Base-by-base conservation (phyloP, 2,888 invertebrate genomes). In the Adela reaumurella region DNA sequence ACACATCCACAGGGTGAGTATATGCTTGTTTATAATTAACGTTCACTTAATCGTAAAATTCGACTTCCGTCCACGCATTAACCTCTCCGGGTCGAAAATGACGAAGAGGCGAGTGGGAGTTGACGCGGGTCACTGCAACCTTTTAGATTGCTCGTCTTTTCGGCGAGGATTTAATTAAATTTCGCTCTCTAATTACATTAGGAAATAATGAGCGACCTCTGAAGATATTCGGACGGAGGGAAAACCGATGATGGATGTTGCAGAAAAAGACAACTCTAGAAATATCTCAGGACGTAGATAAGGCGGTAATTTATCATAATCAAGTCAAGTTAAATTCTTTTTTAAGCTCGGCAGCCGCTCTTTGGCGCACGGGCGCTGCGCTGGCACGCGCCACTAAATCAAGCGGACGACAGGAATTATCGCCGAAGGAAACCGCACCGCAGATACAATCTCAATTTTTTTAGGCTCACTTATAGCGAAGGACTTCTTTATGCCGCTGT, bases 391-490 rank as follows among this genome's bases (percentile, higher is more conserved):
- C 61, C 53, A 64, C 64, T 74, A 74, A 74, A 74, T 74, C 72
- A 74, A 58, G 52, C 53, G 54, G 54, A 65, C 56, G 69, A 71
- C 70, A 64, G 59, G 66, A 70, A 71, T 74, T 72, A 74, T 74
- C 70, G 14, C 35, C 35, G 8, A 35, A 35, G 35, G 35, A 35
- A 35, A 35, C 35, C 35, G 35, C 35, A n/a, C n/a, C 6, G 24
- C 24, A 35, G 35, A 35, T 35, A 35, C n/a, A 8, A 35, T 35
- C 35, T 8, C 35, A 8, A 35, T 35, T 35, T 35, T 24, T 35
- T 35, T 8, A 35, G 35, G 35, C n/a, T 35, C 35, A 14, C n/a
- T 35, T 35, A 35, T 35, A 14, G 8, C n/a, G 35, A 3, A 3
- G 35, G 14, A 35, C 11, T 35, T 8, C 35, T 35, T 35, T 35